Base-by-base conservation (phyloP, 2,888 invertebrate species). In the Trichacis sp. region DNA sequence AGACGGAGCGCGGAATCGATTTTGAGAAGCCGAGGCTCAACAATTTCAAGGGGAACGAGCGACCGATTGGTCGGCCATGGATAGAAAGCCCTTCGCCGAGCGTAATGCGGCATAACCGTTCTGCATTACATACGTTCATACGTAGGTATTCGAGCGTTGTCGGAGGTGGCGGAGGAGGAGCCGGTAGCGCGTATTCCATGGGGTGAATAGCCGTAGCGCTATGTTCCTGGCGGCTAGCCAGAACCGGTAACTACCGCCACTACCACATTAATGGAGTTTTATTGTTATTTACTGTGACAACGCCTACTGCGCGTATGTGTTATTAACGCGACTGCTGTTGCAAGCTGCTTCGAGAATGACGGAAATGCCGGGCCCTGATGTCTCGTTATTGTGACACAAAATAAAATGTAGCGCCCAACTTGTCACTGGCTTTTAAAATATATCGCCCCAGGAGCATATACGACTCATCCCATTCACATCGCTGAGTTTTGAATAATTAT, bases 231-330 rank as follows among this genome's bases (percentile, higher is more conserved):
- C 79, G 47, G 63, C 56, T 64, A 63, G 80, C 77, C 78, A 79
- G 72, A 54, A 68, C 66, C 72, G 69, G 74, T 77, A 79, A 76
- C 79, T 78, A 78, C 77, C 73, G 72, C 74, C 77, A 77, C 80
- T 74, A 74, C 76, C 73, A 72, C 81, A 80, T 81, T 83, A 81
- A 82, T 83, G 77, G 78, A 83, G 78, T 83, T 83, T 83, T 83
- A 83, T 83, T 83, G 82, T 83, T 83, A 83, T 83, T 83, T 83
- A 82, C 78, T 74, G 77, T 74, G 77, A 69, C 69, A 69, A 69
- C 69, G 66, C 62, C 67, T 67, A 67, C 59, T 67, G 60, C 64
- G 61, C 59, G 69, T 59, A 58, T 62, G 62, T 61, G 69, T 69
- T 69, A 69, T 64, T 67, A 69, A 69, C 69, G 69, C 53, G 61